A percentile compares a stretch with the other conserved stretches of the same genome.
Evolutionary conservation across 2,797 vertebrate genomes (phyloP).

Genomic region (Acropternis orthonyx): DNA sequence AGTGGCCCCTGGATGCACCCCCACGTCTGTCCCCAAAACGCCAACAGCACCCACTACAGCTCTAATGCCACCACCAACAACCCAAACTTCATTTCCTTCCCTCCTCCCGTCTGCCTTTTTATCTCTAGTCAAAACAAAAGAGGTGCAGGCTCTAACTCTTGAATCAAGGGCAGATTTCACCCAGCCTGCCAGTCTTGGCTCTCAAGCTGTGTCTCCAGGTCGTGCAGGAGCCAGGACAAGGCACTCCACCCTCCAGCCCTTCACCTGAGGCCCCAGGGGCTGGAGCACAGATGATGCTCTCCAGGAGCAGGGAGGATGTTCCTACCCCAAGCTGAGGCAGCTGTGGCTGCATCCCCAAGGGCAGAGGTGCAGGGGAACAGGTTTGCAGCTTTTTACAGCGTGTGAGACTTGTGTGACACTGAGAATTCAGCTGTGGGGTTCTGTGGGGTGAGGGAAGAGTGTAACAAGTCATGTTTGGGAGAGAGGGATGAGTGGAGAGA

Average conservation of each 20-base stretch:
- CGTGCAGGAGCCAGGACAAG: not conserved
- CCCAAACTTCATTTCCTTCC: not conserved
- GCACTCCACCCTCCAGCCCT: not conserved
- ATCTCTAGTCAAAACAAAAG: not conserved
- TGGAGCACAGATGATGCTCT: not conserved
- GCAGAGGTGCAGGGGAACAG: fast-evolving
- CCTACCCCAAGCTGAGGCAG: fast-evolving
- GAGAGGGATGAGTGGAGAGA: not conserved
- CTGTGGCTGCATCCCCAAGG: not conserved
- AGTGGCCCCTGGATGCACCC: not conserved
- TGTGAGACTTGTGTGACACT: not conserved
- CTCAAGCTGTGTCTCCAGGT: not conserved
- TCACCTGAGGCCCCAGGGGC: fast-evolving
- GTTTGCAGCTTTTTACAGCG: fast-evolving
- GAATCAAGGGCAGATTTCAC: not conserved
- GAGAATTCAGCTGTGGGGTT: not conserved
- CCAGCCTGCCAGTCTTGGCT: not conserved
- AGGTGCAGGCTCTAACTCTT: not conserved
- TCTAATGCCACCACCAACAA: fast-evolving
- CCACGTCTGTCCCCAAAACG: not conserved
- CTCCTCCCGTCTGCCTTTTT: not conserved
- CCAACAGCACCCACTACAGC: not conserved
- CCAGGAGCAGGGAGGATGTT: not conserved
- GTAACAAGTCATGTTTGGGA: not conserved
- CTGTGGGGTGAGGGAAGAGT: not conserved